Base-by-base conservation (phyloP, 1,140 invertebrate genomes). In the Eulimnadia texana region DNA sequence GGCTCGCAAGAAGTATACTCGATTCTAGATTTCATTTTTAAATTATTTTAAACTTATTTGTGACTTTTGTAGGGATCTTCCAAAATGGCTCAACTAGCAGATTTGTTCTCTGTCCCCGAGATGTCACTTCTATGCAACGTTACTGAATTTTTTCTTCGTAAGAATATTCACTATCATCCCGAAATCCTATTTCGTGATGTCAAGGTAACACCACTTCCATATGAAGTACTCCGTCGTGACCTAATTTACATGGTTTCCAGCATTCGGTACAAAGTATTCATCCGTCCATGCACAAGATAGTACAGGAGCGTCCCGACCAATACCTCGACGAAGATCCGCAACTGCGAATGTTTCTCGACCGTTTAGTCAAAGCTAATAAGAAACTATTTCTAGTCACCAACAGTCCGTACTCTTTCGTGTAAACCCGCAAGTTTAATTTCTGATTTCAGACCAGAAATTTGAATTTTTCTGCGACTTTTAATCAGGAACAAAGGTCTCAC, bases 101-200 rank as follows among this genome's bases (percentile, higher is more conserved):
- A 98, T 78, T 73, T 98, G n/a, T 98, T 98, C 74, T 94, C 92
- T 1, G 84, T 97, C 42, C 94, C 94, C 19, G 93, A 97, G 80
- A 95, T 97, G 83, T 84, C 86, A 65, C 75, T 98, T 25, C 73
- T 98, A 2, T 91, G 91, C 66, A 92, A 94, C 76, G 86, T 96
- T 0, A 87, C 91, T 3, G 90, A 97, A 74, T 94, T 88, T 77
- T 96, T 97, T 71, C 81, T 88, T 59, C 79, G 80, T 50, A 88
- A 94, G 71, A 83, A 86, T 64, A 92, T 97, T 62, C 85, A 90
- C 68, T 98, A 91, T 73, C 88, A 94, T 75, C 93, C 94, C 0
- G 90, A 95, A 75, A 95, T 94, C 70, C 79, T 98, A 9, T 97
- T 95, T 70, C 80, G 91, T 71, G 94, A 98, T 76, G 90, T 96